Base-by-base conservation (phyloP, 2,888 invertebrate species). In the Drosophila anceps region DNA sequence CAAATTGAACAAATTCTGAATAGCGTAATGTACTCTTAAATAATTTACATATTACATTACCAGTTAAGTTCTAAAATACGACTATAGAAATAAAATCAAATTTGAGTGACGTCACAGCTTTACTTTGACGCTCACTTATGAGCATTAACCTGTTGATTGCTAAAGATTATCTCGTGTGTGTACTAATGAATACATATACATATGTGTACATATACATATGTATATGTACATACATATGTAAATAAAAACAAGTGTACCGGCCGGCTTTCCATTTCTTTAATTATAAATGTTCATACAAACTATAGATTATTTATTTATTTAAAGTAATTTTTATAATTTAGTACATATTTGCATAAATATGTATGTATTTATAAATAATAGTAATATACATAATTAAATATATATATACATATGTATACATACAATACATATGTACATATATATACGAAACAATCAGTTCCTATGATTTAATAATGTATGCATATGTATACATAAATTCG, bases 171-270 rank as follows among this genome's bases (percentile, higher is more conserved):
- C 29, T 24, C 0, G n/a, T 37, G 33, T 15, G 35, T 35, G 4
- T 20, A 20, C 27, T 41, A 24, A 6, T 53, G 20, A 24, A 24
- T 24, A 4, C 24, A 3, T 24, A 24, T 24, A 4, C 24, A 3
- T 24, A 24, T 9, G 24, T 41, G 37, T n/a, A 5, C 41, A 18
- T 39, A 12, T 33, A 35, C 18, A n/a, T 50, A 18, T 8, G 15
- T 50, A 18, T 8, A 1, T 13, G 1, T 6, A 48, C 29, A 48
- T 54, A 12, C 9, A 39, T 58, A 37, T 31, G 6, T 5, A 12
- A 29, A 29, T n/a, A 31, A n/a, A 29, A 48, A n/a, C 48, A n/a
- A 48, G 48, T 50, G 31, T 18, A 50, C 31, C 48, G 48, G 48
- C 48, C 48, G 48, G 48, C 18, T 31, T 18, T n/a, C 2, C n/a